Conservation (phyloP, 2,888 invertebrate genomes). For the Hydropsyche betteni region DNA sequence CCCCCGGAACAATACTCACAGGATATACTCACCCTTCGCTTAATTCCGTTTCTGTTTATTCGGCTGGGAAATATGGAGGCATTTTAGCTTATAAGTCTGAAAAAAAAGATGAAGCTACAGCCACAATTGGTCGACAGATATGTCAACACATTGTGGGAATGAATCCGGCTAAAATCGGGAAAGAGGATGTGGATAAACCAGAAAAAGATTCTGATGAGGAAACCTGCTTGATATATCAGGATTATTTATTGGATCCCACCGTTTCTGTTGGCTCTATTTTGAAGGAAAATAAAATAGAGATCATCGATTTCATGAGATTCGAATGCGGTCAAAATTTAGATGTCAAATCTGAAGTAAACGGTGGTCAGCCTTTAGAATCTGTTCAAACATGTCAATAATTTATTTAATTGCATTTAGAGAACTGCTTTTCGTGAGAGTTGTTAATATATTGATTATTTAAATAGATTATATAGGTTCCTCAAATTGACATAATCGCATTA, state of each 20-base stretch:
- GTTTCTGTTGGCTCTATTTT: conserved; percentile 78
- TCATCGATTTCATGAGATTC: conserved; percentile 86
- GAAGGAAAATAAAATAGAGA: conserved; percentile 69
- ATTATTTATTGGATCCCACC: conserved; percentile 82
- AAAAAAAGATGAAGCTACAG: conserved; percentile 58
- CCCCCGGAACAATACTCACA: conserved; percentile 66
- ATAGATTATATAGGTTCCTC: no score
- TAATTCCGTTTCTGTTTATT: conserved; percentile 58
- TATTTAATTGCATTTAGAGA: conserved; percentile 15
- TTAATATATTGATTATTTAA: conserved; percentile 29
- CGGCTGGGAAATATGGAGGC: conserved; percentile 86
- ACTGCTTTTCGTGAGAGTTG: not conserved
- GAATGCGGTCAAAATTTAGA: conserved; percentile 80
- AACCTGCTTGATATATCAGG: conserved; percentile 83
- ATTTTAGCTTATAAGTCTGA: conserved; percentile 75
- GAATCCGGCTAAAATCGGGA: conserved; percentile 81
- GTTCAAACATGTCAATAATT: conserved; percentile 72
- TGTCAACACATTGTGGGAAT: conserved; percentile 95
- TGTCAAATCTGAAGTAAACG: conserved; percentile 46
- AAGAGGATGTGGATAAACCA: conserved; percentile 70
- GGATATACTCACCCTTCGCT: conserved; percentile 85
- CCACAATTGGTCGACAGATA: conserved; percentile 73
- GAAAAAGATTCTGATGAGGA: conserved; percentile 77
- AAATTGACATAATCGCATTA: no score
- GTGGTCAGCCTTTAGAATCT: conserved; percentile 65